These are phyloP conservation scores for Colostygia pectinataria DNA, from an alignment of 2,888 invertebrate species.

Conservation along the genomic window DNA sequence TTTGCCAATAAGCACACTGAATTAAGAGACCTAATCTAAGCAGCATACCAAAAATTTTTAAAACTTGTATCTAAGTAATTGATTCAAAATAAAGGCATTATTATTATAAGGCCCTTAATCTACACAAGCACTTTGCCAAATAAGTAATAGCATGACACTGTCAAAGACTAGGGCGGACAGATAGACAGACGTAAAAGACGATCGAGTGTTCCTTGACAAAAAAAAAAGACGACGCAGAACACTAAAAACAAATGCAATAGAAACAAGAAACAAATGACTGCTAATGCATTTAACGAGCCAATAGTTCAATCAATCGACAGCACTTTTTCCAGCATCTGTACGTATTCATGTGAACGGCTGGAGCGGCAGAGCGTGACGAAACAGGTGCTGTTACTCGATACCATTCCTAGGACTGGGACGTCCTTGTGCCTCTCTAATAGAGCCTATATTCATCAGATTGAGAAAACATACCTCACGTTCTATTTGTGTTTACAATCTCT, in stretches of 20 bases:
- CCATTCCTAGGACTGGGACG: conserved; percentile 22
- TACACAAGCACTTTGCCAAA: no score
- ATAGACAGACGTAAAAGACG: no score
- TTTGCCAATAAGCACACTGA: no score
- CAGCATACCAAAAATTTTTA: no score
- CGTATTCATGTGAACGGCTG: conserved; percentile 43
- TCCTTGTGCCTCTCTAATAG: conserved; percentile 61
- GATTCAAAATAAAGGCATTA: no score
- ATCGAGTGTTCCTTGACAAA: no score
- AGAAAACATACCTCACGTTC: conserved; percentile 6
- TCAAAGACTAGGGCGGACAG: no score
- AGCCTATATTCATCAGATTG: conserved; percentile 13
- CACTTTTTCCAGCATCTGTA: conserved; percentile 14
- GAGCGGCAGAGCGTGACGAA: conserved; percentile 55
- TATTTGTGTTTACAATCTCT: background rate
- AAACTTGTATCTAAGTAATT: no score
- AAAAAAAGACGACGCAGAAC: background rate
- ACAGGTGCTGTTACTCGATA: conserved; percentile 49
- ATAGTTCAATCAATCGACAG: conserved; percentile 2
- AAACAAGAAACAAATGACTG: conserved; percentile 15
- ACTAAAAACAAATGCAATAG: background rate
- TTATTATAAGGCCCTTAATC: no score
- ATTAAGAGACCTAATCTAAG: no score
- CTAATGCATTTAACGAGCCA: conserved; percentile 10
- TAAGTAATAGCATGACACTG: no score